Evolutionary conservation across 2,888 invertebrate genomes (phyloP).

Genomic region (Pyrgus malvae): DNA sequence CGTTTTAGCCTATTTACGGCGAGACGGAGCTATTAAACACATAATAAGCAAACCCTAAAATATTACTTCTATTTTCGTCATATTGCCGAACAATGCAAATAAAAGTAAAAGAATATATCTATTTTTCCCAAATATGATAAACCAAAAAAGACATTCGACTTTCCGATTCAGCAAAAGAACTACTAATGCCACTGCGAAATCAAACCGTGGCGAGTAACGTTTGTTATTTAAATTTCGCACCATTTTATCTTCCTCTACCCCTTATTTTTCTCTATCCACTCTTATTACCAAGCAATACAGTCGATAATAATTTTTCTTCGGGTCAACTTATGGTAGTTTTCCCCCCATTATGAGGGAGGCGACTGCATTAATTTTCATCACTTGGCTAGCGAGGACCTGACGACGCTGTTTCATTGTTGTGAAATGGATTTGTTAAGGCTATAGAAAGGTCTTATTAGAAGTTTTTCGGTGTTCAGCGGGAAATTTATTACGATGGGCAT

Average conservation of each 20-base stretch:
- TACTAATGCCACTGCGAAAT: conserved; percentile 28
- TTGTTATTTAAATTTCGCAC: conserved; percentile 32
- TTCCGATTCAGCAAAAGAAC: conserved; percentile 24
- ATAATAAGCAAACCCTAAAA: no score
- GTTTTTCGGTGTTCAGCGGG: conserved; percentile 24
- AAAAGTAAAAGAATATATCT: neutral
- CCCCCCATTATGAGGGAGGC: conserved; percentile 22
- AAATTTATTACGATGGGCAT: conserved; percentile 20
- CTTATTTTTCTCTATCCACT: neutral
- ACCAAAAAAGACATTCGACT: neutral
- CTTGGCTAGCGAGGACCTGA: conserved; percentile 30
- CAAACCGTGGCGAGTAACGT: conserved; percentile 27
- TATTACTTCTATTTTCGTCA: no score
- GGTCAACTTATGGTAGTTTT: neutral
- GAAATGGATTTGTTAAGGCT: conserved; percentile 27
- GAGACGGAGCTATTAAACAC: no score
- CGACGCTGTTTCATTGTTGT: conserved; percentile 33
- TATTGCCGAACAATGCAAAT: no score
- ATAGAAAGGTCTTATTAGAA: conserved; percentile 26
- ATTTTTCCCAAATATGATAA: neutral
- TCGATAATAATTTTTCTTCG: neutral
- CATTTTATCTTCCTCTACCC: conserved; percentile 5
- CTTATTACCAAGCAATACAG: neutral
- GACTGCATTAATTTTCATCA: conserved; percentile 35
- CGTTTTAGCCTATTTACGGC: no score